Evolutionary conservation across 2,113 vertebrate species (phyloP), one percentile per base, ranked within the genome.

Genomic region (Halichoeres trimaculatus): DNA sequence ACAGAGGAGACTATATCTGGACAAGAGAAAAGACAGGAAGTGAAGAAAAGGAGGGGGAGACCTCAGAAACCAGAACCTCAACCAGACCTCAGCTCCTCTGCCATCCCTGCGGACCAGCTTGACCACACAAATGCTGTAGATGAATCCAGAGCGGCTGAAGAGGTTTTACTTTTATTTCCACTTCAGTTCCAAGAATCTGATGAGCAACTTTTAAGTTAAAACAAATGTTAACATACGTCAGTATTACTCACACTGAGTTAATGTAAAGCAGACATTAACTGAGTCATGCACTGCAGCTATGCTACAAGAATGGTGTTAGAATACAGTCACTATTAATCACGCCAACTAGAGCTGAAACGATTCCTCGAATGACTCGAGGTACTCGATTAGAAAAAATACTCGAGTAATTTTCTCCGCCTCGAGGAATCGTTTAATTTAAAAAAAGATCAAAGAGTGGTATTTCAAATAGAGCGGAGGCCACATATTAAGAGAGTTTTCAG

Each of bases 1-100:
- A 59, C 77, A 0, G 92, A 92, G 20, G 85, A 52, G 23, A 35
- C 78, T 34, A 23, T 90, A 19, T 67, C 74, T 40, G 87, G 56
- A 52, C 60, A 85, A 0, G 89, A 79, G 0, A 91, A 91, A 73
- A 92, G 93, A 23, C 86, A 92, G 4, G 94, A 95, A 19, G 91
- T 86, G 86, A 93, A 74, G 38, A 91, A 90, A 64, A 93, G 84
- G 51, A 95, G 92, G 74, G 94, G 94, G 16, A 93, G 92, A 68
- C 91, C 93, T 65, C 23, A 56, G 54, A 86, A 89, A 85, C 58
- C 78, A 3, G 85, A 86, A 70, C 51, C 70, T 61, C 84, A 77
- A 19, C 40, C 57, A 7, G 67, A 54, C 64, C 45, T 74, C 35
- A 20, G 57, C 20, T 56, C 79, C 10, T 36, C 79, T 10, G 1